Evolutionary conservation across 2,797 vertebrate species (phyloP).

Genomic region (Scolopax bukidnonensis): DNA sequence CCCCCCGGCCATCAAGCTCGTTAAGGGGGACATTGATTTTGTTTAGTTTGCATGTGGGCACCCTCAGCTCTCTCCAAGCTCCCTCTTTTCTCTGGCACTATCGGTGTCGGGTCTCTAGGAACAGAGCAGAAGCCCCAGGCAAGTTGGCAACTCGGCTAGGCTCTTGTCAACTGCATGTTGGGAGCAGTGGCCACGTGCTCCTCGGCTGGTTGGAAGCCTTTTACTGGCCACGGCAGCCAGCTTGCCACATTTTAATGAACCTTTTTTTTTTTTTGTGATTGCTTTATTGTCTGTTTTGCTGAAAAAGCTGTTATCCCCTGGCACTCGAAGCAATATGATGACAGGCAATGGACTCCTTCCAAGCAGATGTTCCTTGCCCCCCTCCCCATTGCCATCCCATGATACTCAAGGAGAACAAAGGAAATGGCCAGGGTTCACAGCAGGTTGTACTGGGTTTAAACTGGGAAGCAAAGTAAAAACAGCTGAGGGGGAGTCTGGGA

Average conservation of each 20-base stretch:
- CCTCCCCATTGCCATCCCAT: neutral
- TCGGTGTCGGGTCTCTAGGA: neutral
- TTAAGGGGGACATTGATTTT: neutral
- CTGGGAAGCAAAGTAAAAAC: neutral
- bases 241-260: neutral
- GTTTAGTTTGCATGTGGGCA: neutral
- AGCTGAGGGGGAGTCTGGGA: neutral
- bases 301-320: neutral
- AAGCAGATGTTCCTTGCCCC: neutral
- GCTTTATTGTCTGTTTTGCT: neutral
- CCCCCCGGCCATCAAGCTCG: neutral
- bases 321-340: neutral
- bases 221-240: accelerated
- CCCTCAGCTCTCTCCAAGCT: neutral
- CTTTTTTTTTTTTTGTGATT: neutral
- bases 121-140: neutral
- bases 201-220: neutral
- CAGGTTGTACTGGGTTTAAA: neutral
- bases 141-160: neutral
- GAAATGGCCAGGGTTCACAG: neutral
- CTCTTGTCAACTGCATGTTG: neutral
- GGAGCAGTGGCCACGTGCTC: accelerated
- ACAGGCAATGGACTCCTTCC: neutral
- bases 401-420: neutral
- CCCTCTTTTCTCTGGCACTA: neutral